Conservation (phyloP, 1,140 invertebrate species). For the Paracyclopina nana region DNA sequence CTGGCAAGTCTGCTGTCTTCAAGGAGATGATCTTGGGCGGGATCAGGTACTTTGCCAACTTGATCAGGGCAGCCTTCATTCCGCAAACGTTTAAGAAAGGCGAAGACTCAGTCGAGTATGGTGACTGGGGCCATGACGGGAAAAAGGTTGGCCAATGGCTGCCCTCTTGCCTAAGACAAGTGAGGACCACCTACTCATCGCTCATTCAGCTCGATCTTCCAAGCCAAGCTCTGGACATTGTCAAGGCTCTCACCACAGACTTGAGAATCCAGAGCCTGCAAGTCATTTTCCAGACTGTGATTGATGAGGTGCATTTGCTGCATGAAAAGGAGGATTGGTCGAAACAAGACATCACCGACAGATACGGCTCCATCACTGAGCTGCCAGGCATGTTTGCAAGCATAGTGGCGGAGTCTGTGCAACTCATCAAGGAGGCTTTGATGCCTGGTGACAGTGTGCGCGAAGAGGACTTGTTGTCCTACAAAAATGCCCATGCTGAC, state of each 20-base stretch:
- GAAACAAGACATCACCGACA: slow-evolving; percentile 56
- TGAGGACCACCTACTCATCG: slow-evolving; percentile 43
- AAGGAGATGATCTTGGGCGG: slow-evolving; percentile 44
- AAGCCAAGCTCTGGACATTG: slow-evolving; percentile 53
- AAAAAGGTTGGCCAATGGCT: slow-evolving; percentile 40
- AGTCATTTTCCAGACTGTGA: slow-evolving; percentile 59
- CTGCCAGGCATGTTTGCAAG: slow-evolving; percentile 67
- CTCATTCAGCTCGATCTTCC: slow-evolving; percentile 54
- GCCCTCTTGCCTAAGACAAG: slow-evolving; percentile 49
- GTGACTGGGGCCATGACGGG: slow-evolving; percentile 9
- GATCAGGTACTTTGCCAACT: slow-evolving; percentile 41
- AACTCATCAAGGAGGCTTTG: slow-evolving; percentile 63
- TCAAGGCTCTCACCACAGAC: slow-evolving; percentile 65
- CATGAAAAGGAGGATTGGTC: slow-evolving; percentile 66
- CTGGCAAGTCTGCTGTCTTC: slow-evolving; percentile 43
- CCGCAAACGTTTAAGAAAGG: slow-evolving; percentile 9
- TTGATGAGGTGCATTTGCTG: slow-evolving; percentile 52
- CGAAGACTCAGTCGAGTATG: slow-evolving; percentile 7
- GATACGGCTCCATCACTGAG: slow-evolving; percentile 56
- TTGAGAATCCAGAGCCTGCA: slow-evolving; percentile 65
- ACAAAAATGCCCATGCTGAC: slow-evolving; percentile 38
- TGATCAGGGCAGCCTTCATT: slow-evolving; percentile 38
- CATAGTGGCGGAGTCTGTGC: slow-evolving; percentile 57
- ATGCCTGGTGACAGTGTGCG: slow-evolving; percentile 38
- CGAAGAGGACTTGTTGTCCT: slow-evolving; percentile 47